Conservation (phyloP, 2,888 invertebrate species). For the Myopa tessellatipennis region DNA sequence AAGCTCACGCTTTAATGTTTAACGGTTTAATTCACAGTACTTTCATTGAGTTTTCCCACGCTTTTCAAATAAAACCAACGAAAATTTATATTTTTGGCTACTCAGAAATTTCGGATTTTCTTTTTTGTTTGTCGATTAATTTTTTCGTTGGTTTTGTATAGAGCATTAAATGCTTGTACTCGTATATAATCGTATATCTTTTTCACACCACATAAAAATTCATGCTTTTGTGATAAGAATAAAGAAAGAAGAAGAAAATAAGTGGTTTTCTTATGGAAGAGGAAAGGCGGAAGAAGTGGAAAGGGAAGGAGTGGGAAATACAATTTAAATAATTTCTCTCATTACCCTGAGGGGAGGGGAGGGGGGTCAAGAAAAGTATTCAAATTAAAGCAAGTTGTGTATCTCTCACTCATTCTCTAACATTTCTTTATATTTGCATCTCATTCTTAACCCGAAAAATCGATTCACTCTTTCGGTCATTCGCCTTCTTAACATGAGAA, state of each 20-base stretch:
- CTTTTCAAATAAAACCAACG: slow-evolving; percentile 44
- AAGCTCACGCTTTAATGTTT: slow-evolving; percentile 1
- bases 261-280: not conserved
- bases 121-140: not conserved
- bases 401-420: not conserved
- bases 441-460: slow-evolving; percentile 12
- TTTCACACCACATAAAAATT: not conserved
- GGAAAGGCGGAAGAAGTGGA: not conserved
- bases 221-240: too few relatives aligned
- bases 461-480: slow-evolving; percentile 14
- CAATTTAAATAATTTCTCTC: slow-evolving; percentile 9
- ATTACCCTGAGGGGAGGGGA: not conserved
- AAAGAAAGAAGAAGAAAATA: not conserved
- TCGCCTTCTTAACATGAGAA: not conserved
- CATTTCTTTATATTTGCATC: not conserved
- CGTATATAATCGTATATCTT: not conserved
- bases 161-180: not conserved
- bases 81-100: not conserved
- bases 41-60: slow-evolving; percentile 54
- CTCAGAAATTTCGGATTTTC: not conserved
- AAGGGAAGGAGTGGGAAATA: not conserved
- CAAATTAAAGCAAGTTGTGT: not conserved
- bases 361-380: not conserved
- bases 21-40: not conserved
- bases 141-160: not conserved